Percentiles rank a stretch among this genome's conserved stretches.
These are phyloP conservation scores for Percopsis transmontana DNA, from an alignment of 2,113 vertebrate genomes.

Conservation along the genomic window DNA sequence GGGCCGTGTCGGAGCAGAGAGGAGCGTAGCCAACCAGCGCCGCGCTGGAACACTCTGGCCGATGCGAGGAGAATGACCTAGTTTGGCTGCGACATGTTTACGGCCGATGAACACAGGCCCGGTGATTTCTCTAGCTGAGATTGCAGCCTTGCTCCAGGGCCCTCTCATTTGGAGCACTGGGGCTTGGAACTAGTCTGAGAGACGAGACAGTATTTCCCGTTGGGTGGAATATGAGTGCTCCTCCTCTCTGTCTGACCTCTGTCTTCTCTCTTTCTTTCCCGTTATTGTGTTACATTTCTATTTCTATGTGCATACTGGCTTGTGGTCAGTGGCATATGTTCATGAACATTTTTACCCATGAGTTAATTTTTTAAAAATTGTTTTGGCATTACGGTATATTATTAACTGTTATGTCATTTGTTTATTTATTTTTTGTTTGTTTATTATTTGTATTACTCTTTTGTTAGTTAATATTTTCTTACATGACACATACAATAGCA, in stretches of 20 bases:
- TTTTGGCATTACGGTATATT: no score
- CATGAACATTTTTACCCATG: no score
- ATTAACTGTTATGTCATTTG: no score
- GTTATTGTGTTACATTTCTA: background rate
- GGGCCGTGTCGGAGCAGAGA: constrained; percentile 41
- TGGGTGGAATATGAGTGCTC: constrained; percentile 47
- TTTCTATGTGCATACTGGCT: background rate
- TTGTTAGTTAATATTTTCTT: no score
- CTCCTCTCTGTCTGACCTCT: constrained; percentile 13
- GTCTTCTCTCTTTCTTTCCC: constrained; percentile 14
- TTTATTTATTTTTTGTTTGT: no score
- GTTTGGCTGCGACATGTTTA: constrained; percentile 74
- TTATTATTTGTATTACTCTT: no score
- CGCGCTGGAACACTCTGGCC: constrained; percentile 44
- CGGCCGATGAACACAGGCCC: constrained; percentile 71
- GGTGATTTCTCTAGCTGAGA: constrained; percentile 70
- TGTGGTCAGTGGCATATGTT: background rate
- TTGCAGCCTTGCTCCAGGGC: constrained; percentile 65
- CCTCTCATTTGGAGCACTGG: constrained; percentile 62
- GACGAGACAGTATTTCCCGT: constrained; percentile 47
- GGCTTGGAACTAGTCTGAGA: constrained; percentile 47
- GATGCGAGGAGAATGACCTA: constrained; percentile 72
- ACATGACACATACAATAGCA: no score
- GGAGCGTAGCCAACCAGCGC: constrained; percentile 24
- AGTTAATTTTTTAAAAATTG: no score